These are phyloP conservation scores for Melanotaenia pygmaea DNA, from an alignment of 2,797 vertebrate species.

Conservation along the genomic window DNA sequence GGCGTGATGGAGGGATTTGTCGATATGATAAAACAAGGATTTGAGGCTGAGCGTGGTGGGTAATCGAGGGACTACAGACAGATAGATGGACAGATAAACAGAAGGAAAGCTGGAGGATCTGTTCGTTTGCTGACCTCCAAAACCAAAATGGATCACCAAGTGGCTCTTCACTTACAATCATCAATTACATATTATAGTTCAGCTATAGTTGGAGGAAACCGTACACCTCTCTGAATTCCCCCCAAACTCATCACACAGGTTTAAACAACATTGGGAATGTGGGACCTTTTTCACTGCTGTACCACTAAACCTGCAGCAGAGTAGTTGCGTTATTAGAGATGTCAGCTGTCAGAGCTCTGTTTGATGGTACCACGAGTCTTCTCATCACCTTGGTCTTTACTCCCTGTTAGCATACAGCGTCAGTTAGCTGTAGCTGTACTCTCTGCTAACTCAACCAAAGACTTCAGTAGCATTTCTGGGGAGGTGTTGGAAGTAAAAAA, in stretches of 20 bases:
- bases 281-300: no score
- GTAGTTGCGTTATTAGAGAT: no score
- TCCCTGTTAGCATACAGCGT: background rate
- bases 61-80: constrained; percentile 33
- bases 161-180: no score
- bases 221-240: constrained; percentile 1
- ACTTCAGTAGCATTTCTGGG: background rate
- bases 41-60: constrained; percentile 37
- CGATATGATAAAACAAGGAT: constrained; percentile 48
- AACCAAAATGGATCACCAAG: constrained; percentile 18
- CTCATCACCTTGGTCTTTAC: background rate
- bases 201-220: constrained; percentile 4
- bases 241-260: background rate
- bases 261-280: no score
- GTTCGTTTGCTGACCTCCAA: constrained; percentile 15
- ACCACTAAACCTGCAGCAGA: no score
- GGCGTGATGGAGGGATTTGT: constrained; percentile 37
- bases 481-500: constrained; percentile 23
- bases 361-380: background rate
- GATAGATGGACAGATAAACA: constrained; percentile 19
- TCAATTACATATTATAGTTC: background rate
- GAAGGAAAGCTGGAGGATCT: constrained; percentile 15
- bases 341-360: no score
- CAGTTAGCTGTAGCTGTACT: background rate
- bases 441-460: background rate